Evolutionary conservation across 2,113 vertebrate species (phyloP).

Genomic region (Argyrosomus japonicus): DNA sequence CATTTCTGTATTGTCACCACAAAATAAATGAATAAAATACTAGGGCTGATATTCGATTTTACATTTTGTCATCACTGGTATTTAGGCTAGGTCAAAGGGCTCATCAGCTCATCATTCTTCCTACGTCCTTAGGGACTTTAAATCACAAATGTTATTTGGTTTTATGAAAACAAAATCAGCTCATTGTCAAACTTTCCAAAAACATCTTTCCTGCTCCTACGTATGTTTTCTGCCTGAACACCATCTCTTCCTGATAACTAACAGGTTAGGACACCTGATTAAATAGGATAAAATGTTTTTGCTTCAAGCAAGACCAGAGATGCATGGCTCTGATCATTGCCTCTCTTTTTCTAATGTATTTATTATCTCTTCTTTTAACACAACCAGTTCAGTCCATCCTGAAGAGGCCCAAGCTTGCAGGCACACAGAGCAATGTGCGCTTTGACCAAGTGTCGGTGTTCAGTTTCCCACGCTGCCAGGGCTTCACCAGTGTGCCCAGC

Average conservation of each 20-base stretch:
- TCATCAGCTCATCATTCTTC: neutral
- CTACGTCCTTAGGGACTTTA: neutral
- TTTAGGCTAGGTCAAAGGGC: neutral
- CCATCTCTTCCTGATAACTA: too few relatives aligned
- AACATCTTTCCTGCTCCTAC: too few relatives aligned
- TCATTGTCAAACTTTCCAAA: too few relatives aligned
- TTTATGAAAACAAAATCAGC: neutral
- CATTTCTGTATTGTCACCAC: neutral
- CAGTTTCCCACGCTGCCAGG: constrained; percentile 93
- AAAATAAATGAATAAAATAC: neutral
- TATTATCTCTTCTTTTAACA: neutral
- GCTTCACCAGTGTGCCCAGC: constrained; percentile 93
- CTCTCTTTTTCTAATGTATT: neutral
- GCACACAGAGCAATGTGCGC: constrained; percentile 80
- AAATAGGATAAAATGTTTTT: too few relatives aligned
- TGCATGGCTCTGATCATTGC: neutral
- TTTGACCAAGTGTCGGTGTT: constrained; percentile 91
- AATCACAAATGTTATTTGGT: neutral
- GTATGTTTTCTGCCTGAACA: too few relatives aligned
- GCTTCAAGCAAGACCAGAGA: too few relatives aligned
- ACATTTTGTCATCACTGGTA: neutral
- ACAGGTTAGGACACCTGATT: too few relatives aligned
- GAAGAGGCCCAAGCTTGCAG: constrained; percentile 85
- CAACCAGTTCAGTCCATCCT: constrained; percentile 88
- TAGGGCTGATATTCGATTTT: neutral